Base-by-base conservation (phyloP, 1,140 invertebrate species). In the Leptinotarsa undecemlineata region DNA sequence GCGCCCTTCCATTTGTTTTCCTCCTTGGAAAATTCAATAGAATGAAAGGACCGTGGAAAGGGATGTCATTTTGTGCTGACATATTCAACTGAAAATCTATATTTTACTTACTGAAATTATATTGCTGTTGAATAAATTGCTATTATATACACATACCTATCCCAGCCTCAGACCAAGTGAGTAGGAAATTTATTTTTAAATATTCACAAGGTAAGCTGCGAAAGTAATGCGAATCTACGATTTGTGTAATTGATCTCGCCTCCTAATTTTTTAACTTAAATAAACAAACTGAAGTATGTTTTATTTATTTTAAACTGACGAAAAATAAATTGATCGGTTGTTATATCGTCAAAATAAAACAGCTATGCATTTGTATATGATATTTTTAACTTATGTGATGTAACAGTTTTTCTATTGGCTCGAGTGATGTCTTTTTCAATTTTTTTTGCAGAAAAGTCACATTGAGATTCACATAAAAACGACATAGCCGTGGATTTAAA, bases 71-170 rank as follows among this genome's bases (percentile, higher is more conserved):
- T 57, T 57, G 51, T 57, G 51, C 51, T 57, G 51, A 57, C 51
- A 57, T 57, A 0, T 57, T 57, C n/a, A 17, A 15, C 51, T 17
- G 13, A 57, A 57, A 14, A 17, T n/a, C 14, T 57, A 57, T 14
- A 57, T 57, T 57, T 57, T 57, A 57, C n/a, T 8, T 17, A 17
- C n/a, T n/a, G n/a, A 57, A n/a, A 57, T 57, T 57, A n/a, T 57
- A 57, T 57, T 57, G n/a, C n/a, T n/a, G 51, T n/a, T 14, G n/a
- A 57, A 57, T 57, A 57, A 57, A 57, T 57, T 57, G 51, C n/a
- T 6, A 57, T 57, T 17, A 17, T 57, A 57, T 5, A n/a, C 51
- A 57, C 51, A 15, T n/a, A 57, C n/a, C 6, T 57, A 57, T 57
- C 51, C 17, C 51, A 57, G 51, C 15, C 51, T 57, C n/a, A 57